Conservation (phyloP, 2,797 vertebrate genomes). For the Pyrocephalus nanus region DNA sequence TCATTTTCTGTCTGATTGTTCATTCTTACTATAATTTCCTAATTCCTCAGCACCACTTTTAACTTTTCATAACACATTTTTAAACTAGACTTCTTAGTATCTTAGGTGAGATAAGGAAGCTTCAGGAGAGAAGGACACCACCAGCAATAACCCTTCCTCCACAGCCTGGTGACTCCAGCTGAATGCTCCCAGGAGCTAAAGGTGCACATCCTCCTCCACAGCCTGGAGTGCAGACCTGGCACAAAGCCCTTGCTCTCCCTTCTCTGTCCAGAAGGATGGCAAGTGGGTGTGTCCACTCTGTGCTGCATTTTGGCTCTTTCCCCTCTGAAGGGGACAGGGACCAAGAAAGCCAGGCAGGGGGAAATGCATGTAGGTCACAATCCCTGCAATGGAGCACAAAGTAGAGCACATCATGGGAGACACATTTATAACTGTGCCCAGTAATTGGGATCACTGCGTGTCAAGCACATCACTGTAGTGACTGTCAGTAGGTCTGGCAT, state of each 20-base stretch:
- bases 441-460: neutral
- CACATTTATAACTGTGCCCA: neutral
- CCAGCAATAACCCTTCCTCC: neutral
- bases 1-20: neutral
- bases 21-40: neutral
- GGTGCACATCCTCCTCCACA: neutral
- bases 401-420: accelerated
- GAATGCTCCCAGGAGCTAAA: neutral
- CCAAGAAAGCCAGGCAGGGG: neutral
- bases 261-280: neutral
- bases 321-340: neutral
- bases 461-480: accelerated
- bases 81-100: neutral
- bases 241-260: neutral
- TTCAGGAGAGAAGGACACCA: neutral
- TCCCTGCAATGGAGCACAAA: neutral
- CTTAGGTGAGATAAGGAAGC: neutral
- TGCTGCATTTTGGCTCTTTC: neutral
- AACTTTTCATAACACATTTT: neutral
- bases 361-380: neutral
- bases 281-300: accelerated
- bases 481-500: neutral
- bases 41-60: neutral
- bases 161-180: neutral
- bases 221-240: neutral